Evolutionary conservation across 2,113 vertebrate species (phyloP).

Genomic region (Strix uralensis): DNA sequence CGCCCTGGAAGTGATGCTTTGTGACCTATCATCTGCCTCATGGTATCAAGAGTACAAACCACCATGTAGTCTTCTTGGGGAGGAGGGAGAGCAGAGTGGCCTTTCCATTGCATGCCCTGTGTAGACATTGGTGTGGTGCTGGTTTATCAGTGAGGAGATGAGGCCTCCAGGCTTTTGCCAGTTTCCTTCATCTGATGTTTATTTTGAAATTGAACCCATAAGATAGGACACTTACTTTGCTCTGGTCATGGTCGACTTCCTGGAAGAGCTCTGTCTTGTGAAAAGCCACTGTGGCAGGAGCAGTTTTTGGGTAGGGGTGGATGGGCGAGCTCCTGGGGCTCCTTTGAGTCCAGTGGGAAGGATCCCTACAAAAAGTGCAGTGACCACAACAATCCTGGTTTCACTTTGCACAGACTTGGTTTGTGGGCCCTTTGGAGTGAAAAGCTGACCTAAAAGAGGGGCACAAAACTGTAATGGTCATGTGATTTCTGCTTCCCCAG

Average conservation of each 20-base stretch:
- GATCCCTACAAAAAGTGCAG: fast-evolving
- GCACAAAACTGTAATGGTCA: not conserved
- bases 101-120: not conserved
- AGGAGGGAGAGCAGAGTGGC: not conserved
- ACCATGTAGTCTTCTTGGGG: not conserved
- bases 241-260: not conserved
- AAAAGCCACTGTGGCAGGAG: not conserved
- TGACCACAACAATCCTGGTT: not conserved
- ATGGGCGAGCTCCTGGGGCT: not conserved
- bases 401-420: not conserved
- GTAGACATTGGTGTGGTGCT: fast-evolving
- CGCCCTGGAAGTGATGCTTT: not conserved
- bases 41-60: not conserved
- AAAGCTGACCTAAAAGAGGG: not conserved
- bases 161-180: not conserved
- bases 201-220: not conserved
- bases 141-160: not conserved
- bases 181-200: not conserved
- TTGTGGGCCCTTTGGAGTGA: not conserved
- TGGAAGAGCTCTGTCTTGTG: not conserved
- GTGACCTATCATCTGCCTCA: not conserved
- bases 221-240: not conserved
- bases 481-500: not conserved
- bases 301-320: not conserved
- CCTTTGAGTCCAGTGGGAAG: not conserved